A percentile compares a stretch with the other conserved stretches of the same genome.
Evolutionary conservation across 1,140 invertebrate genomes (phyloP).

Genomic region (Thaumatotibia leucotreta): DNA sequence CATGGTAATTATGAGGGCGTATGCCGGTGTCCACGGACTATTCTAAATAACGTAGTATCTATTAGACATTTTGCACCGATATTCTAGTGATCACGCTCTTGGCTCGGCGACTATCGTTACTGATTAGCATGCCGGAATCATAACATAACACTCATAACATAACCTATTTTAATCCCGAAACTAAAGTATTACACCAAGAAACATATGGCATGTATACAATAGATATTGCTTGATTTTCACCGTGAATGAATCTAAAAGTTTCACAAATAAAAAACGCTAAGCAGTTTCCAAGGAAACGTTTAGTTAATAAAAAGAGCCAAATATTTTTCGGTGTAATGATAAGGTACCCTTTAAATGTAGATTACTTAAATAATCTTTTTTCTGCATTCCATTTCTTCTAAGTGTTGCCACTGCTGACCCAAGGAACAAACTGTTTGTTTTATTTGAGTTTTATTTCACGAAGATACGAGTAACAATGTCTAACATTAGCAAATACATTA

Average conservation of each 20-base stretch:
- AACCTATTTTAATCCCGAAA: not conserved
- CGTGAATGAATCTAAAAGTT: not conserved
- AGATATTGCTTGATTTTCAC: not conserved
- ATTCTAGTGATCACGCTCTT: conserved; percentile 51
- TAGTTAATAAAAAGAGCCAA: not conserved
- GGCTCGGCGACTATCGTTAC: conserved; percentile 22
- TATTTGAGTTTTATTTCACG: not conserved
- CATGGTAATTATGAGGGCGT: conserved; percentile 29
- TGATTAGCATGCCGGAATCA: conserved; percentile 3
- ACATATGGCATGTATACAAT: not conserved
- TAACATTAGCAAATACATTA: too few relatives aligned
- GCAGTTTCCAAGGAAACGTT: not conserved
- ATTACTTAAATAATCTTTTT: not conserved
- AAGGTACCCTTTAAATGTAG: not conserved
- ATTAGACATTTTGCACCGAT: conserved; percentile 73
- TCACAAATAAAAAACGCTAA: not conserved
- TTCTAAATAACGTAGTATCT: conserved; percentile 66
- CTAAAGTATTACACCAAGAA: not conserved
- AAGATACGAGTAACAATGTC: not conserved
- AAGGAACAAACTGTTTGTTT: not conserved
- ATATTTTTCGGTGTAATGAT: not conserved
- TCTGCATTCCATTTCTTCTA: not conserved
- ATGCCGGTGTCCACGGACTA: conserved; percentile 54
- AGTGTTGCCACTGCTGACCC: conserved; percentile 1
- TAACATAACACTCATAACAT: not conserved